These are phyloP conservation scores for Poeciliopsis presidionis DNA, from an alignment of 2,797 vertebrate species.

Conservation along the genomic window DNA sequence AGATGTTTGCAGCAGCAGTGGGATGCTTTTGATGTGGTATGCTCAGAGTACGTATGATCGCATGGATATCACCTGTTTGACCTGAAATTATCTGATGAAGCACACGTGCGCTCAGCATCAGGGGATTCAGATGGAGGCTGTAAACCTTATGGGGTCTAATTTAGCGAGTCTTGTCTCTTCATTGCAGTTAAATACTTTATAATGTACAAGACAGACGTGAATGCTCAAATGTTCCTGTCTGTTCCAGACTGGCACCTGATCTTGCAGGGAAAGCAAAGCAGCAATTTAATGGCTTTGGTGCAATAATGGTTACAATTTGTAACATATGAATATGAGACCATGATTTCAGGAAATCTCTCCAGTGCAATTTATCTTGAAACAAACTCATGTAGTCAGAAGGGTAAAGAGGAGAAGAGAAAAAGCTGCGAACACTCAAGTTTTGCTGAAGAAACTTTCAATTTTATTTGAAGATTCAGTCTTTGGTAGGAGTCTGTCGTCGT, in stretches of 20 bases:
- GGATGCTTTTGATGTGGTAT: slow-evolving; percentile 37
- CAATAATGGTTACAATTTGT: background rate
- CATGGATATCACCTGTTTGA: slow-evolving; percentile 20
- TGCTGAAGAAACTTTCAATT: background rate
- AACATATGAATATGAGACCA: background rate
- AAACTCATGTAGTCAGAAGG: background rate
- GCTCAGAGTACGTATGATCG: slow-evolving; percentile 36
- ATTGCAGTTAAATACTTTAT: slow-evolving; percentile 18
- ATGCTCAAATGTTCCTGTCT: slow-evolving; percentile 1
- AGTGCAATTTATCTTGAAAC: background rate
- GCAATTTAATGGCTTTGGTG: background rate
- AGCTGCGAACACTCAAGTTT: background rate
- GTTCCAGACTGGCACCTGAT: slow-evolving; percentile 54
- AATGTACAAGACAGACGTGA: slow-evolving; percentile 4
- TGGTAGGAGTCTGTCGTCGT: background rate
- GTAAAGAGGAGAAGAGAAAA: background rate
- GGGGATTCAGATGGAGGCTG: slow-evolving; percentile 21
- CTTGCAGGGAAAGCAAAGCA: slow-evolving; percentile 11
- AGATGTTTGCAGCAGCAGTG: slow-evolving; percentile 59
- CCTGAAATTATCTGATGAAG: slow-evolving; percentile 9
- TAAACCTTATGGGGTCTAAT: slow-evolving; percentile 41
- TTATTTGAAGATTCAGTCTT: background rate
- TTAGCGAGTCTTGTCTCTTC: slow-evolving; percentile 25
- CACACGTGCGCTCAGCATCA: slow-evolving; percentile 28
- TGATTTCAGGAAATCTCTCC: background rate